Evolutionary conservation across 2,797 vertebrate species (phyloP).

Genomic region (Ammospiza maritima): DNA sequence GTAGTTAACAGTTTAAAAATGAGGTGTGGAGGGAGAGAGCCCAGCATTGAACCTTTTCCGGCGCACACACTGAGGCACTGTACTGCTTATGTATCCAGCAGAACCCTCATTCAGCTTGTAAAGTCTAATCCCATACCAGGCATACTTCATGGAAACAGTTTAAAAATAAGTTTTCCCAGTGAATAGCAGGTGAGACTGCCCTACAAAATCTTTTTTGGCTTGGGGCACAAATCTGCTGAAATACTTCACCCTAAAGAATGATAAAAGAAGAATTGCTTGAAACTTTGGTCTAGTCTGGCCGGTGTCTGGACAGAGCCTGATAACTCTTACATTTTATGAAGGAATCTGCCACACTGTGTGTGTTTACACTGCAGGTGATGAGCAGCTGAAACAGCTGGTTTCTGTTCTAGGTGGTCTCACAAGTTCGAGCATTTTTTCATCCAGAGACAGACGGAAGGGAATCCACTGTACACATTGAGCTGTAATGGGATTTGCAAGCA

Average conservation of each 20-base stretch:
- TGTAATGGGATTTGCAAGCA: neutral
- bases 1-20: slow-evolving; percentile 70
- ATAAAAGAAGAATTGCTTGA: slow-evolving; percentile 40
- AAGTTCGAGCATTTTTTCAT: neutral
- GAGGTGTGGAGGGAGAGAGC: slow-evolving; percentile 64
- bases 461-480: neutral
- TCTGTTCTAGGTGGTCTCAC: slow-evolving; percentile 40
- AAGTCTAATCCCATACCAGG: slow-evolving; percentile 65
- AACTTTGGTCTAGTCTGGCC: slow-evolving; percentile 19
- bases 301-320: slow-evolving; percentile 24
- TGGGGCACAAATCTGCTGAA: slow-evolving; percentile 26
- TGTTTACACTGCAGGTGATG: neutral
- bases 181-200: slow-evolving; percentile 58
- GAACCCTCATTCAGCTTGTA: slow-evolving; percentile 68
- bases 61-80: slow-evolving; percentile 60
- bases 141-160: slow-evolving; percentile 69
- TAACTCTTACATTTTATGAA: neutral
- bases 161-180: slow-evolving; percentile 63
- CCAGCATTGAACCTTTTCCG: slow-evolving; percentile 60
- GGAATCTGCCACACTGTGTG: neutral
- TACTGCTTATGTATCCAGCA: slow-evolving; percentile 47
- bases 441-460: neutral
- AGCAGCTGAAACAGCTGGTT: neutral
- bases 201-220: slow-evolving; percentile 47
- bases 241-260: slow-evolving; percentile 23